Base-by-base conservation (phyloP, 2,797 vertebrate species). In the Caiman crocodilus region DNA sequence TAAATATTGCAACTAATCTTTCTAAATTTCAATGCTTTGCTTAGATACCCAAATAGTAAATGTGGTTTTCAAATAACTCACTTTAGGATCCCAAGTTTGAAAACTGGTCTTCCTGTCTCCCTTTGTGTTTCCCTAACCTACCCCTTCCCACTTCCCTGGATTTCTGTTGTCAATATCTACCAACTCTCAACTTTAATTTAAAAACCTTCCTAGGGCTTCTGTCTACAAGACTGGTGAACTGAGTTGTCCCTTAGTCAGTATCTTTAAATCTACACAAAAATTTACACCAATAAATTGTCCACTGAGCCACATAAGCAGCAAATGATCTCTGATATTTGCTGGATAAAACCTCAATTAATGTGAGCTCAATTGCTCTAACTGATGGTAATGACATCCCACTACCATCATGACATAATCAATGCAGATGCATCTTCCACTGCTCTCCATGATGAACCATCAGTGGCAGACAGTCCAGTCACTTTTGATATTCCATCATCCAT, bases 21-120 rank as follows among this genome's bases (percentile, higher is more conserved):
- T 91, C 91, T 89, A 79, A 90, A 81, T 63, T 42, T 4, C 20
- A 75, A 20, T 56, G 15, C 10, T 23, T 87, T 87, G 30, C 57
- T 76, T 85, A 89, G 50, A 83, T 57, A 77, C 35, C 64, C 89
- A 90, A 93, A 64, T 88, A 90, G 63, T 14, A 93, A 61, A 50
- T n/a, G 82, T 85, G 69, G 73, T 64, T 23, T 28, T 83, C 84
- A 87, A 65, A 59, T 90, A 87, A 81, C 93, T 94, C 84, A 32
- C 85, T 84, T 69, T 18, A 79, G 93, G 75, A 21, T 85, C 57
- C 90, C 86, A 75, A 79, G 35, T 5, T 26, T 67, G 75, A 93
- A 79, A 75, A 63, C 20, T 75, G 14, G 42, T 59, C 28, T 92
- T 88, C 5, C 25, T 25, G 7, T 83, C 83, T 93, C 77, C 59